These are phyloP conservation scores for Leuctra nigra DNA, from an alignment of 2,888 invertebrate species.

Conservation along the genomic window DNA sequence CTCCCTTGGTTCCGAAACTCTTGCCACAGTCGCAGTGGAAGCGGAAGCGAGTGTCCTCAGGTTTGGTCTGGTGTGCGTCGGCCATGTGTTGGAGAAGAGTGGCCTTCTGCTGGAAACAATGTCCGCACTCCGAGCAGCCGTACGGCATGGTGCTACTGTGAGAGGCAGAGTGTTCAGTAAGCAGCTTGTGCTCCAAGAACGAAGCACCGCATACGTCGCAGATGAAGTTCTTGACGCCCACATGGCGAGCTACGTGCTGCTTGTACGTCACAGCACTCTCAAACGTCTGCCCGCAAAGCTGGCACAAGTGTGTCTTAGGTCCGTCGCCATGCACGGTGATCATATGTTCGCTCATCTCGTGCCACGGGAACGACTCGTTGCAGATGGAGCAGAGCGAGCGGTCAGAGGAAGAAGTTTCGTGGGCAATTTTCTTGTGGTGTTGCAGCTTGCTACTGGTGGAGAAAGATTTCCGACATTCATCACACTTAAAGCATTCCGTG, in stretches of 20 bases:
- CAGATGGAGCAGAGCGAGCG: not conserved
- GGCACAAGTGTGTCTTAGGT: constrained; percentile 1
- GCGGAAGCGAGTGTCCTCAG: too few species aligned
- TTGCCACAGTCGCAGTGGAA: not conserved
- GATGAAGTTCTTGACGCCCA: constrained; percentile 25
- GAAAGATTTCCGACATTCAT: constrained; percentile 28
- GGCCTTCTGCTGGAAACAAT: too few species aligned
- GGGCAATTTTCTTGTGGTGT: not conserved
- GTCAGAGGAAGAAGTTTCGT: not conserved
- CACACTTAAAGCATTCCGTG: constrained; percentile 39
- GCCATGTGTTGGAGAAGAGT: too few species aligned
- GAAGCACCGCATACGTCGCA: constrained; percentile 21
- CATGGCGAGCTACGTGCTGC: not conserved
- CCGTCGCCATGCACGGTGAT: not conserved
- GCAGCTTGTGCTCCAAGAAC: constrained; percentile 46
- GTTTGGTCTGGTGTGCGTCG: not conserved
- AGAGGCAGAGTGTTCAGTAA: too few species aligned
- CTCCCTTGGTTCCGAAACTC: not conserved
- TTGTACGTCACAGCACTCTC: not conserved
- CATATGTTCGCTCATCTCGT: not conserved
- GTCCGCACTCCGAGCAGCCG: not conserved
- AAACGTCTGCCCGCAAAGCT: not conserved
- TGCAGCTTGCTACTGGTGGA: not conserved
- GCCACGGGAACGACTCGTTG: not conserved
- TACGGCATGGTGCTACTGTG: too few species aligned